Evolutionary conservation across 2,888 invertebrate genomes (phyloP).

Genomic region (Sarcophaga subvicina): DNA sequence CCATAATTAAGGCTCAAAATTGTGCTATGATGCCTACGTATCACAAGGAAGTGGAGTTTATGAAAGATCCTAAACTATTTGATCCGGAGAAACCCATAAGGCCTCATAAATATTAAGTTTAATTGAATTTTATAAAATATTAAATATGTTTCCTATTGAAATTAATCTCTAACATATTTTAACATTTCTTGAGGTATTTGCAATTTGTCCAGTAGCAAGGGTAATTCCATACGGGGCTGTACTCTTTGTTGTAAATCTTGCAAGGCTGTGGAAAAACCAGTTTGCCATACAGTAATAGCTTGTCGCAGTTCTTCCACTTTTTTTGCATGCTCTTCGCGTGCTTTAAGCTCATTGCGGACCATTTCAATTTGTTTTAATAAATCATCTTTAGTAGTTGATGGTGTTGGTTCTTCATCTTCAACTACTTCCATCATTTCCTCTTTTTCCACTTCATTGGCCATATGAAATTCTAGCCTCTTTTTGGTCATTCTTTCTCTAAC

Average conservation of each 20-base stretch:
- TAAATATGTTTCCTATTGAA: conserved; percentile 7
- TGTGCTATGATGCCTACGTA: conserved; percentile 92
- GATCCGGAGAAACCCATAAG: conserved; percentile 92
- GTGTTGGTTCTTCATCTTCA: conserved; percentile 1
- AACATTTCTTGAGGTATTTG: conserved; percentile 76
- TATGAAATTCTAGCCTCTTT: conserved; percentile 74
- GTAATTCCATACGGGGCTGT: conserved; percentile 66
- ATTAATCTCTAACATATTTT: conserved; percentile 71
- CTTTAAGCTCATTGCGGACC: conserved; percentile 69
- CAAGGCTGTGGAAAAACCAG: conserved; percentile 74
- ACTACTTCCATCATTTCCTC: neutral
- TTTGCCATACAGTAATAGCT: conserved; percentile 75
- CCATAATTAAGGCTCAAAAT: conserved; percentile 89
- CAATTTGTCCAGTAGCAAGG: conserved; percentile 72
- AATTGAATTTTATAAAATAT: conserved; percentile 14
- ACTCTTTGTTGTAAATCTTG: conserved; percentile 73
- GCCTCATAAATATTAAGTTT: conserved; percentile 88
- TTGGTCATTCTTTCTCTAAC: conserved; percentile 72
- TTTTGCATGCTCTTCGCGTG: conserved; percentile 60
- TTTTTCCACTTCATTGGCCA: conserved; percentile 60
- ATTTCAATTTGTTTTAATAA: conserved; percentile 55
- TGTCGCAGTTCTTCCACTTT: conserved; percentile 70
- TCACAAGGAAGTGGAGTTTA: conserved; percentile 90
- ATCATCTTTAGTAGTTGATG: neutral
- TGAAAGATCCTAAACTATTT: conserved; percentile 94